A percentile compares a stretch with the other conserved stretches of the same genome.
These are phyloP conservation scores for Nematostella vectensis DNA, from an alignment of 92 coral and sea anemone genomes.

Conservation along the genomic window DNA sequence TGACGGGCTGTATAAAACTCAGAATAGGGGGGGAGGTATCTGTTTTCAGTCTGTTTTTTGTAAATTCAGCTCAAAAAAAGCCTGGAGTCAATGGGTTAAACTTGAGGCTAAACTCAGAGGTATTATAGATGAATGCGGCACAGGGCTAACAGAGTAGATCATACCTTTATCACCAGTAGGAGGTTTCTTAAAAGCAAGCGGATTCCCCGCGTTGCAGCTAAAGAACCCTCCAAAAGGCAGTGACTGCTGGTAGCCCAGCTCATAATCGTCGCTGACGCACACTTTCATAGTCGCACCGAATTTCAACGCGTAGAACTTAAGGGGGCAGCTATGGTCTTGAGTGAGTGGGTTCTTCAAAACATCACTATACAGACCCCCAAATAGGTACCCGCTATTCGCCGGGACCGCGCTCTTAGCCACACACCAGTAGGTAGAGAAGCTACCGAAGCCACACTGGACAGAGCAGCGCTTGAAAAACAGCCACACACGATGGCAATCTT, in stretches of 20 bases:
- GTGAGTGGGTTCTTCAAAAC: conserved; percentile 55
- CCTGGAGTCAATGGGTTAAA: no score
- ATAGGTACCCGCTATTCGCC: conserved; percentile 49
- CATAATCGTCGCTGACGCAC: conserved; percentile 85
- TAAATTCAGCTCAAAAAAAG: no score
- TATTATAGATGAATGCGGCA: no score
- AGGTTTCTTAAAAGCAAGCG: conserved; percentile 40
- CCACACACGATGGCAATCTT: conserved; percentile 60
- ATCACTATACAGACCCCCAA: conserved; percentile 74
- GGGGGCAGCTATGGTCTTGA: conserved; percentile 53
- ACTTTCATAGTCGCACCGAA: conserved; percentile 81
- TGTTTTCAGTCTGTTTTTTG: no score
- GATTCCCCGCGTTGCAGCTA: conserved; percentile 73
- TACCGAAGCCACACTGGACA: conserved; percentile 59
- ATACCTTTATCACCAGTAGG: no score
- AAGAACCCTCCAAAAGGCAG: conserved; percentile 81
- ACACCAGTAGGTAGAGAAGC: conserved; percentile 70
- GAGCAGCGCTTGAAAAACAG: conserved; percentile 50
- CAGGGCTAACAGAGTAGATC: no score
- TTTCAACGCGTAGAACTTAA: conserved; percentile 61
- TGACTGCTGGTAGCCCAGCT: conserved; percentile 49
- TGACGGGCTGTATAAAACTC: no score
- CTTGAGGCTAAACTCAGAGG: no score
- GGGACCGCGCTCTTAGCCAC: conserved; percentile 52
- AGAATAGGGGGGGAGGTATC: no score